Conservation (phyloP, 2,113 vertebrate genomes). For the Dryoscopus gambensis region DNA sequence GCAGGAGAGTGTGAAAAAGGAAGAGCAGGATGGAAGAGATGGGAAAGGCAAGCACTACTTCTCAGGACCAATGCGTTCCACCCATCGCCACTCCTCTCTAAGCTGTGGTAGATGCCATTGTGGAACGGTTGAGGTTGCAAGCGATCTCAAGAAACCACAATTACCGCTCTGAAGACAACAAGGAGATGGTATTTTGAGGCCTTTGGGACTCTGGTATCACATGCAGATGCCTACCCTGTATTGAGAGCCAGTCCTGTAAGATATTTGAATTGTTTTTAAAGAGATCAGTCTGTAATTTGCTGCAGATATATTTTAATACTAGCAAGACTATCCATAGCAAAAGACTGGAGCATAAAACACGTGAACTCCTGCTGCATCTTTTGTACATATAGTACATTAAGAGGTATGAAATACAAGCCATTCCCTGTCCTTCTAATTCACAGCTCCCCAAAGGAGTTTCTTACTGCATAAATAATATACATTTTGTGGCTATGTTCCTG, state of each 20-base stretch:
- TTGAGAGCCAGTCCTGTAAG: background rate
- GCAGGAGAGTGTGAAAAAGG: background rate
- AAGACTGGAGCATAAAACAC: background rate
- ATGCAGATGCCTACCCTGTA: background rate
- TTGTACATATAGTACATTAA: background rate
- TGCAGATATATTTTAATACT: background rate
- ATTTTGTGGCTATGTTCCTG: background rate
- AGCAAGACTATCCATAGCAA: background rate
- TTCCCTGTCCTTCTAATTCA: background rate
- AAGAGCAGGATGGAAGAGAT: background rate
- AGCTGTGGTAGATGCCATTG: background rate
- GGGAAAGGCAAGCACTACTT: background rate
- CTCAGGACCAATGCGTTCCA: background rate
- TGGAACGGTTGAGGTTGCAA: background rate
- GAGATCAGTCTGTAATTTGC: background rate
- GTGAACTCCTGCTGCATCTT: background rate
- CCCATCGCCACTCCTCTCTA: rapidly evolving
- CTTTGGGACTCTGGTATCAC: background rate
- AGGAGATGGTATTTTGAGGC: background rate
- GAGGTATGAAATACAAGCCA: background rate
- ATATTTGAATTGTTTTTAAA: background rate
- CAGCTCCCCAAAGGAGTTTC: background rate
- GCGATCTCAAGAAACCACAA: background rate
- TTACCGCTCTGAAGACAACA: background rate
- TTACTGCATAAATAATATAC: background rate